Base-by-base conservation (phyloP, 2,888 invertebrate species). In the Patella ulyssiponensis region DNA sequence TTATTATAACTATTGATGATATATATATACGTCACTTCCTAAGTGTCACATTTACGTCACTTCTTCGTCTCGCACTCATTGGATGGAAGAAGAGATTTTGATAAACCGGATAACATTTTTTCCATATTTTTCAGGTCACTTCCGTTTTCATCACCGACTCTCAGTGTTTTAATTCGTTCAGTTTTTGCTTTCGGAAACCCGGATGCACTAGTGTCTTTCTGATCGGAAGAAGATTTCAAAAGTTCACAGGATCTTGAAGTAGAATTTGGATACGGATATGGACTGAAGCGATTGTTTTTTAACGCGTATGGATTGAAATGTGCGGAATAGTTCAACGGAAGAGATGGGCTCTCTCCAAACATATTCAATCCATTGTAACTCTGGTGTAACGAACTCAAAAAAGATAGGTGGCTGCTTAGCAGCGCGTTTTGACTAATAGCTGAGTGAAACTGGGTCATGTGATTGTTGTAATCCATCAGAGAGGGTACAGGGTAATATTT, bases 111-210 rank as follows among this genome's bases (percentile, higher is more conserved):
- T 51, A 80, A 52, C 80, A 80, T 80, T 20, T 71, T 53, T 72
- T 80, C 77, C 73, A 80, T 80, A n/a, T 76, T 75, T 52, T 70
- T 75, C 51, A 80, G 75, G 17, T 80, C 80, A 51, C 75, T 64
- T 70, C 75, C 77, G 71, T 75, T 75, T 33, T 69, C 77, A 44
- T n/a, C 58, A 44, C 7, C 0, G 44, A 44, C 44, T 44, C 44
- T 44, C 44, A 44, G 9, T 7, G 44, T 9, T 44, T 44, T 44
- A 44, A 44, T 44, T 44, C 44, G 44, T 44, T 44, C 44, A 7
- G 9, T 44, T 44, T 44, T 44, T 44, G 44, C 44, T 44, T 44
- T 44, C 44, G 44, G 9, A 44, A 44, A 44, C 44, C 44, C 44
- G 44, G 44, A 9, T 7, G 7, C 44, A 44, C 44, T 44, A 44